Base-by-base conservation (phyloP, 1,140 invertebrate species). In the Tribolium castaneum region DNA sequence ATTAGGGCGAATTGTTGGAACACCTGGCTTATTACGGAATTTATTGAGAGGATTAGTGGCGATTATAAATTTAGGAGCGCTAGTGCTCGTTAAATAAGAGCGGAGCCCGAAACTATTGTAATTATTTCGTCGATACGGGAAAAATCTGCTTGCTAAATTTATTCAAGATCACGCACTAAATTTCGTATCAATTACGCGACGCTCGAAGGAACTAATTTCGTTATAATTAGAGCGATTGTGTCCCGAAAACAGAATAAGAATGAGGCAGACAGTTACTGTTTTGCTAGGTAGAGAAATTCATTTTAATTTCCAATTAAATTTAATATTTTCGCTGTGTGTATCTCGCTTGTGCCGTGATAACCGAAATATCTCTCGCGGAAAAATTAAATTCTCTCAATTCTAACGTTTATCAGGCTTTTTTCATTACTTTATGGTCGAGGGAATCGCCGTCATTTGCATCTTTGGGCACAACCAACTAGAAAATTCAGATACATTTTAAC, bases 321-420 rank as follows among this genome's bases (percentile, higher is more conserved):
- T 73, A 73, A 73, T 73, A 52, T 49, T 62, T 75, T 59, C 51
- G 30, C 16, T 14, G 51, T 19, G 54, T 19, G 54, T 49, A 51
- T 51, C 54, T 62, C 30, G 13, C n/a, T 75, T 75, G 74, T 62
- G n/a, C n/a, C 10, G 35, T 50, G 50, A 76, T 50, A 66, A 52
- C 56, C 16, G n/a, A 66, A 62, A 51, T 76, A 62, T 76, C 74
- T 76, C 52, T 66, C 12, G 14, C 19, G 74, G 74, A 76, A 76
- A 76, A 76, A 76, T 76, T 76, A 76, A 76, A 76, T 76, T 76
- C 74, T 13, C 56, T 66, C 74, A 76, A 76, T 76, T 76, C 66
- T 22, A 49, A 66, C 56, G 54, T 76, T 76, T 76, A 76, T 76
- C 74, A 66, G 54, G 13, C 13, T 49, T 62, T 59, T 76, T 76